Percentiles rank a stretch among this genome's conserved stretches.
phyloP scores from a whole-genome alignment of 2,797 vertebrate species.

The Siniperca undulata region DNA sequence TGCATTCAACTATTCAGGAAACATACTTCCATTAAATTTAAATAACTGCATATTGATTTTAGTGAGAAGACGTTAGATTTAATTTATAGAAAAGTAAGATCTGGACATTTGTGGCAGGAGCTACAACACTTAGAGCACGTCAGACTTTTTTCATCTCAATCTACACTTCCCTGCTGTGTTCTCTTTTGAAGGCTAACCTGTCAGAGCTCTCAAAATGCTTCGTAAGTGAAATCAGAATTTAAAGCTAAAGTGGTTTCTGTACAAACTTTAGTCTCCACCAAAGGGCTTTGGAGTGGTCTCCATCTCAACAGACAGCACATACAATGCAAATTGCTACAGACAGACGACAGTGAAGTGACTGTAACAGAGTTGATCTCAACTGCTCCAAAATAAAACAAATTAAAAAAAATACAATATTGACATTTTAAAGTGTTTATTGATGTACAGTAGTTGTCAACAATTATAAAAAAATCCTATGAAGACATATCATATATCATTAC shows the following conservation, averaged over 20 bases:
- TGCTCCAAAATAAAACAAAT: slow-evolving; percentile 18
- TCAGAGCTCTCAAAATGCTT: slow-evolving; percentile 36
- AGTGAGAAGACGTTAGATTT: not conserved
- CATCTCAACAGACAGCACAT: slow-evolving; percentile 38
- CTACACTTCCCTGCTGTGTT: slow-evolving; percentile 25
- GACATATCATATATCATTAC: not conserved
- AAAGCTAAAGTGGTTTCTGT: slow-evolving; percentile 34
- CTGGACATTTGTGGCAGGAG: slow-evolving; percentile 20
- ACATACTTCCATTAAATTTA: not conserved
- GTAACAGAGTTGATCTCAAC: slow-evolving; percentile 12
- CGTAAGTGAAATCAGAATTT: slow-evolving; percentile 28
- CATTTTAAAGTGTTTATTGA: not conserved
- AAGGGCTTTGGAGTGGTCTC: slow-evolving; percentile 68
- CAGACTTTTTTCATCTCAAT: slow-evolving; percentile 14
- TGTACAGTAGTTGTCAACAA: not conserved
- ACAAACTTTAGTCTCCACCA: slow-evolving; percentile 33
- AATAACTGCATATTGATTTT: not conserved
- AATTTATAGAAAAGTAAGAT: slow-evolving; percentile 8
- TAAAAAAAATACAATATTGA: slow-evolving; percentile 2
- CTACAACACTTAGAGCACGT: slow-evolving; percentile 15
- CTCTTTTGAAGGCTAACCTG: slow-evolving; percentile 42
- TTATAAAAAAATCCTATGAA: not conserved
- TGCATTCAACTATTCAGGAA: not conserved
- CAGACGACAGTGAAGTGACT: slow-evolving; percentile 40
- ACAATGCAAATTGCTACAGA: slow-evolving; percentile 52